These are phyloP conservation scores for Drosophila equinoxialis DNA, from an alignment of 1,140 invertebrate species.

Conservation along the genomic window DNA sequence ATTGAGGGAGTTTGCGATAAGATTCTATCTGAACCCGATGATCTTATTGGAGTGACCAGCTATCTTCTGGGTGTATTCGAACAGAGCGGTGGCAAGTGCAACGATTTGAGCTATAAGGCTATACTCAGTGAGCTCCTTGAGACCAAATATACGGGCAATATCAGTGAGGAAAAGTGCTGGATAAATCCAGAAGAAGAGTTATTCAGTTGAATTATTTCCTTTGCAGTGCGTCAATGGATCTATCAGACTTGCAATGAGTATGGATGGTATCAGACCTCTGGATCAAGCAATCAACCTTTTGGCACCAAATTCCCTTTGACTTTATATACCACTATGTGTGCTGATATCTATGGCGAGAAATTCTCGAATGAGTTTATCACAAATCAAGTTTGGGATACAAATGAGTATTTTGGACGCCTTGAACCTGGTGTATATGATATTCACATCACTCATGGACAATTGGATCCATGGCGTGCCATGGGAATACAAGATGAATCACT, in stretches of 20 bases:
- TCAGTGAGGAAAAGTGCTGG: constrained; percentile 51
- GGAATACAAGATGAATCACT: constrained; percentile 83
- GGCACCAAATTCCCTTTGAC: constrained; percentile 85
- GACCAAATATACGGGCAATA: constrained; percentile 57
- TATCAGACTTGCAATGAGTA: constrained; percentile 91
- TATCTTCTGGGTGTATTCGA: constrained; percentile 57
- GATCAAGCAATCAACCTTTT: constrained; percentile 86
- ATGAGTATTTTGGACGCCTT: constrained; percentile 85
- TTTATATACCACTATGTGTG: constrained; percentile 86
- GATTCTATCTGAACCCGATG: constrained; percentile 64
- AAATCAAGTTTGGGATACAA: constrained; percentile 84
- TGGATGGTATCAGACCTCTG: constrained; percentile 89
- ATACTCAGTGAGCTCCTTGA: constrained; percentile 51
- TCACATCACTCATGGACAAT: constrained; percentile 86
- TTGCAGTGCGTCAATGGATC: constrained; percentile 85
- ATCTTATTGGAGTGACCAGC: constrained; percentile 61
- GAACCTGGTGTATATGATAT: constrained; percentile 85
- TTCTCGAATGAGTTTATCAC: constrained; percentile 59
- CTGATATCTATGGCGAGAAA: constrained; percentile 86
- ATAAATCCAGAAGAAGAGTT: background rate
- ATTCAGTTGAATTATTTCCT: background rate
- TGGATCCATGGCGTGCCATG: constrained; percentile 87
- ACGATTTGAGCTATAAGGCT: constrained; percentile 67
- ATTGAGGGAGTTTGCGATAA: constrained; percentile 68
- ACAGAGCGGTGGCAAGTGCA: constrained; percentile 38